Conservation (phyloP, 1,140 invertebrate genomes). For the Diplogasteroides magnus region DNA sequence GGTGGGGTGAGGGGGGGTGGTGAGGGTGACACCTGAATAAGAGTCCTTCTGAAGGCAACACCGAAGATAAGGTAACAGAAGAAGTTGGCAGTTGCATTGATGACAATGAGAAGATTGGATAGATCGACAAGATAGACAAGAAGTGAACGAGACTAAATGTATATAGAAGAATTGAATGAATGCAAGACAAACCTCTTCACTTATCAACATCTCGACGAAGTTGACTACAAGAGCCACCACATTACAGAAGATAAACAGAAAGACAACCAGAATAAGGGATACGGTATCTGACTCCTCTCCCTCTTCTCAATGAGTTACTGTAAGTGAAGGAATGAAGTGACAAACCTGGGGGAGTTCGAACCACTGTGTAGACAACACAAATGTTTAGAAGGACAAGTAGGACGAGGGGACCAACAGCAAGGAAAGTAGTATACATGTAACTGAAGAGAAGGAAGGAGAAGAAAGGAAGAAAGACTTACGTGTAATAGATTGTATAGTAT, state of each 20-base stretch:
- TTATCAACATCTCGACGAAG: conserved; percentile 50
- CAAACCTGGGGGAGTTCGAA: too few species aligned
- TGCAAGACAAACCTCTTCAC: conserved; percentile 42
- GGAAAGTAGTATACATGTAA: conserved; percentile 45
- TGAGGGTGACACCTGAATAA: conserved; percentile 43
- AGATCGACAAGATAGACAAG: conserved; percentile 52
- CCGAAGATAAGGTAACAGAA: conserved; percentile 54
- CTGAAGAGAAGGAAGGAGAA: neutral
- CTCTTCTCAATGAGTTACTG: neutral
- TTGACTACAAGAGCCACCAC: conserved; percentile 53
- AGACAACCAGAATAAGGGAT: conserved; percentile 50
- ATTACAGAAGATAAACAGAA: conserved; percentile 54
- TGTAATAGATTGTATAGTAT: conserved; percentile 54
- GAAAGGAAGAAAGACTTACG: conserved; percentile 22
- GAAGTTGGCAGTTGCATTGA: conserved; percentile 54
- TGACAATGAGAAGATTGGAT: conserved; percentile 51
- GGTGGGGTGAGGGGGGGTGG: too few species aligned
- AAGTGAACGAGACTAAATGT: conserved; percentile 14
- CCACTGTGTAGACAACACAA: conserved; percentile 47
- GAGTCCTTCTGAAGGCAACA: conserved; percentile 39
- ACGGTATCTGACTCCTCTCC: conserved; percentile 49
- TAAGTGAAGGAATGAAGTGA: too few species aligned
- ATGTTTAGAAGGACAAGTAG: conserved; percentile 51
- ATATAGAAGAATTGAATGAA: conserved; percentile 5
- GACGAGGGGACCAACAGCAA: conserved; percentile 53